phyloP scores from a whole-genome alignment of 2,888 invertebrate species.

The Choristoneura rosaceana region DNA sequence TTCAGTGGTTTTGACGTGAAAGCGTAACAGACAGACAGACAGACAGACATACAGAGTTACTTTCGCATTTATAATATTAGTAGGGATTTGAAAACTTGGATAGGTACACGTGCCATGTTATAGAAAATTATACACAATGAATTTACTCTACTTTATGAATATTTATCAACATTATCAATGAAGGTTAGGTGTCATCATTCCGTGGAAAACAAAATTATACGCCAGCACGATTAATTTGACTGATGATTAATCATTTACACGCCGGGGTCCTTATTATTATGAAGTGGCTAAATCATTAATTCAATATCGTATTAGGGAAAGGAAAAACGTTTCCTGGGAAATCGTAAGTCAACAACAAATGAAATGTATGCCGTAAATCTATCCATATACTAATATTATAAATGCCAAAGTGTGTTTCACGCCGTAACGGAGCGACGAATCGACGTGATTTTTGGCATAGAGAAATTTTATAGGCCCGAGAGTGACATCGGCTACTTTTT shows the following conservation, averaged over 20 bases:
- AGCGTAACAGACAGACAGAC: too few relatives aligned
- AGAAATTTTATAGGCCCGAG: too few relatives aligned
- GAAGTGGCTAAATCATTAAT: constrained; percentile 6
- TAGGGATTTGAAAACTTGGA: not conserved
- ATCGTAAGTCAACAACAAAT: not conserved
- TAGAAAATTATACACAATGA: not conserved
- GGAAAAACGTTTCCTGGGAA: not conserved
- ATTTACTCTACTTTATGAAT: not conserved
- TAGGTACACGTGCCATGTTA: not conserved
- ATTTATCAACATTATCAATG: not conserved
- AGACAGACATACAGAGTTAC: too few relatives aligned
- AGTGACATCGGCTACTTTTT: too few relatives aligned
- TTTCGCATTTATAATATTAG: too few relatives aligned
- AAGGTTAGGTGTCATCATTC: constrained; percentile 3
- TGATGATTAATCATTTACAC: not conserved
- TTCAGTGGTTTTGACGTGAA: too few relatives aligned
- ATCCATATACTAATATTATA: too few relatives aligned
- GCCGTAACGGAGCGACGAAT: too few relatives aligned
- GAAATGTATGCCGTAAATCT: too few relatives aligned
- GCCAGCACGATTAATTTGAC: constrained; percentile 2
- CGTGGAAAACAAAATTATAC: constrained; percentile 1
- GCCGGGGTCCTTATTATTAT: not conserved
- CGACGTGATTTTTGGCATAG: too few relatives aligned
- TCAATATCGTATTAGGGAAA: not conserved
- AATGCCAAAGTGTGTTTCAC: too few relatives aligned